Percentiles rank a stretch among this genome's conserved stretches.
phyloP scores from a whole-genome alignment of 1,140 invertebrate genomes.

The Acromyrmex echinatior region DNA sequence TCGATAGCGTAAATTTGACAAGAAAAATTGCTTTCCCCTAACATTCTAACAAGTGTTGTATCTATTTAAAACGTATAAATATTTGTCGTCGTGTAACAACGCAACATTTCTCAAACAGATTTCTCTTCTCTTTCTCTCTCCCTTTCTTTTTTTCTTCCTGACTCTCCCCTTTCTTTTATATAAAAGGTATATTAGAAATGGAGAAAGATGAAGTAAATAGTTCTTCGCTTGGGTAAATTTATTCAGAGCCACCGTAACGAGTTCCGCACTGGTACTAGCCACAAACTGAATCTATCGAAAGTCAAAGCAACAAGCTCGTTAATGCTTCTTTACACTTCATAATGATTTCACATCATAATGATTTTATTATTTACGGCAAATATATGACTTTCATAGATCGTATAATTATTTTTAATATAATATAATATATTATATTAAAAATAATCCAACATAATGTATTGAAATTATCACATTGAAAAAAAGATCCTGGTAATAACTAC shows the following conservation, averaged over 20 bases:
- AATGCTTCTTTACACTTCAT: constrained; percentile 45
- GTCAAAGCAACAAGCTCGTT: constrained; percentile 59
- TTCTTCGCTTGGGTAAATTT: constrained; percentile 53
- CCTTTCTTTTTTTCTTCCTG: neutral
- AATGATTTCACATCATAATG: constrained; percentile 19
- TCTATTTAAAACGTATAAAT: constrained; percentile 54
- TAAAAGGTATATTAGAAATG: constrained; percentile 60
- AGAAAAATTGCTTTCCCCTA: constrained; percentile 51
- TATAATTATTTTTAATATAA: neutral
- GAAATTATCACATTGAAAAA: constrained; percentile 4
- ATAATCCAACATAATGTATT: neutral
- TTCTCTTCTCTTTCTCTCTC: neutral
- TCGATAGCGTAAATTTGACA: constrained; percentile 56
- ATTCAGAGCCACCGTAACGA: constrained; percentile 56
- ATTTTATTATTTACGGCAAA: constrained; percentile 23
- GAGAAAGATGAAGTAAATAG: constrained; percentile 59
- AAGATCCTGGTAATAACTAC: no score
- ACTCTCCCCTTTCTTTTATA: neutral
- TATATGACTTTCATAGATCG: neutral
- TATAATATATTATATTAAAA: neutral
- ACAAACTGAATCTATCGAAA: constrained; percentile 36
- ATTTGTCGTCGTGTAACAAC: constrained; percentile 27
- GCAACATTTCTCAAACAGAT: constrained; percentile 23
- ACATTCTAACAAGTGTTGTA: constrained; percentile 48
- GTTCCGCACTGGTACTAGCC: constrained; percentile 22